A percentile compares a stretch with the other conserved stretches of the same genome.
Evolutionary conservation across 2,113 vertebrate species (phyloP).

Genomic region (Corythornis cristatus): DNA sequence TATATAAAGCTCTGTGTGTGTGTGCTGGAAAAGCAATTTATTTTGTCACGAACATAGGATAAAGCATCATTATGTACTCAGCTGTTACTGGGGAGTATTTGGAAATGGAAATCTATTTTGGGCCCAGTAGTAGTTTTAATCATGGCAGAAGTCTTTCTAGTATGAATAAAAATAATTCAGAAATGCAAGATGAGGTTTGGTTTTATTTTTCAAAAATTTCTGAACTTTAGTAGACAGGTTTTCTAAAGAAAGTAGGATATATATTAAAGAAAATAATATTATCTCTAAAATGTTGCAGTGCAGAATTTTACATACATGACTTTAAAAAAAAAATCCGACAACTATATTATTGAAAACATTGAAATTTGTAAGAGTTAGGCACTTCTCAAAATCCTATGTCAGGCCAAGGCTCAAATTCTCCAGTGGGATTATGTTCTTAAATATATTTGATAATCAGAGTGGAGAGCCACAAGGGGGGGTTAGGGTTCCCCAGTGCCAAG

Average conservation of each 20-base stretch:
- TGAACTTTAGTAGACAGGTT: not conserved
- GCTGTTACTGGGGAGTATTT: not conserved
- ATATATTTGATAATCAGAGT: not conserved
- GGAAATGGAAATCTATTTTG: not conserved
- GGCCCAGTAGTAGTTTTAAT: not conserved
- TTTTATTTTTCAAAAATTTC: not conserved
- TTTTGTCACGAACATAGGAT: slow-evolving; percentile 6
- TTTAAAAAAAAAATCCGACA: not conserved
- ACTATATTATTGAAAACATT: not conserved
- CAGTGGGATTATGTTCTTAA: not conserved
- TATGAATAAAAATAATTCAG: not conserved
- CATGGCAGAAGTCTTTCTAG: not conserved
- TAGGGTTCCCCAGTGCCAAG: not conserved
- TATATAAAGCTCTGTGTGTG: not conserved
- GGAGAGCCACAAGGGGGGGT: not conserved
- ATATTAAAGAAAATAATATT: not conserved
- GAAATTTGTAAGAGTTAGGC: not conserved
- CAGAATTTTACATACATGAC: not conserved
- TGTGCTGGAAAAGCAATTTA: slow-evolving; percentile 31
- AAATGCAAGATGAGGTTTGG: not conserved
- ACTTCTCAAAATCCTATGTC: not conserved
- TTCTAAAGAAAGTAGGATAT: not conserved
- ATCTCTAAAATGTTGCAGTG: not conserved
- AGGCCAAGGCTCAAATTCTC: not conserved
- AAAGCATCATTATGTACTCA: not conserved